These are phyloP conservation scores for Toxotes lorentzi DNA, from an alignment of 2,797 vertebrate species.

Conservation along the genomic window DNA sequence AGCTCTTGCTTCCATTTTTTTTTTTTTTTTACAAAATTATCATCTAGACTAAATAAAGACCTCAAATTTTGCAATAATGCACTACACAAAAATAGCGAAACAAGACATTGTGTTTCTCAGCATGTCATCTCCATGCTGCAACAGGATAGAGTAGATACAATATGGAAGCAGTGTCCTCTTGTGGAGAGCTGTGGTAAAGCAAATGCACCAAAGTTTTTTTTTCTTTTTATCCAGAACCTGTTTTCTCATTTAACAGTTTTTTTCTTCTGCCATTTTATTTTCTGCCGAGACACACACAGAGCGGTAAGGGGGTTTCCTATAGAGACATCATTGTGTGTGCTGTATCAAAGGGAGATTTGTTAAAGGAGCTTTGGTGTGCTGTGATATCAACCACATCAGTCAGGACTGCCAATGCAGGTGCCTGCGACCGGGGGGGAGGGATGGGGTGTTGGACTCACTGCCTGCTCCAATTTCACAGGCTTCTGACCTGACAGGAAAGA, in stretches of 20 bases:
- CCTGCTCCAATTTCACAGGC: constrained; percentile 78
- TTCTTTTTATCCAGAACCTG: not conserved
- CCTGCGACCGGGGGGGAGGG: constrained; percentile 48
- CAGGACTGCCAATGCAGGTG: constrained; percentile 80
- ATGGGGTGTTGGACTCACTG: constrained; percentile 34
- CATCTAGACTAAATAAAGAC: not conserved
- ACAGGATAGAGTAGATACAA: not conserved
- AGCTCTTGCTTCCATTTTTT: no score
- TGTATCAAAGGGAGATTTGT: constrained; percentile 86
- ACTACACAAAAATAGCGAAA: not conserved
- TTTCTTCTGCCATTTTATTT: constrained; percentile 28
- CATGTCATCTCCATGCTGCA: no score
- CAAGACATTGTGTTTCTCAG: not conserved
- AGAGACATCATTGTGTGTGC: constrained; percentile 83
- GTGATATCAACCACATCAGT: constrained; percentile 84
- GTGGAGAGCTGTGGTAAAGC: constrained; percentile 68
- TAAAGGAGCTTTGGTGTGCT: constrained; percentile 76
- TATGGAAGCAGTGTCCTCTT: constrained; percentile 77
- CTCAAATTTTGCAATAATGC: not conserved
- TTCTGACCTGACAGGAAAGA: constrained; percentile 49
- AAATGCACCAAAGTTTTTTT: constrained; percentile 5
- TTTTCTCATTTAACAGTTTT: constrained; percentile 25
- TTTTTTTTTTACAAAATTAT: not conserved
- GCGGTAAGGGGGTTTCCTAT: constrained; percentile 68
- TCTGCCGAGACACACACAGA: constrained; percentile 13